Conservation (phyloP, 2,113 vertebrate species). For the Pampusana beccarii region DNA sequence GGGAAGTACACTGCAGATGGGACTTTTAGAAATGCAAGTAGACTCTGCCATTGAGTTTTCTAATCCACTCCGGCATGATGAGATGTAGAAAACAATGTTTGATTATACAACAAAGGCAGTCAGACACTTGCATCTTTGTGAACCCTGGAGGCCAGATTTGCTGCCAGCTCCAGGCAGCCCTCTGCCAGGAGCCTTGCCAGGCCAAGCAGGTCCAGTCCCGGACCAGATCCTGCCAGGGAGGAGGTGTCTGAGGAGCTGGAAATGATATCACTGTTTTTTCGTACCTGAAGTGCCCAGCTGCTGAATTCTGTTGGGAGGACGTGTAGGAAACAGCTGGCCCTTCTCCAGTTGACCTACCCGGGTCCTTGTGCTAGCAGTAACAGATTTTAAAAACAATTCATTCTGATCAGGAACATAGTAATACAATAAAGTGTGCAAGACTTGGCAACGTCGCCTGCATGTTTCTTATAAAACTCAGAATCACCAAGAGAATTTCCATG, state of each 20-base stretch:
- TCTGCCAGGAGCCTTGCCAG: not conserved
- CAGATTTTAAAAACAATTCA: not conserved
- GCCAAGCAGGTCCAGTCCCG: not conserved
- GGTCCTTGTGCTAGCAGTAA: not conserved
- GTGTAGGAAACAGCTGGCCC: not conserved
- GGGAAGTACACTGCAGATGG: not conserved
- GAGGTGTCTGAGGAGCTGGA: not conserved
- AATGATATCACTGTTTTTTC: not conserved
- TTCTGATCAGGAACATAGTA: not conserved
- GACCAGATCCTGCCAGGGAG: not conserved
- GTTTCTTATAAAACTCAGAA: not conserved
- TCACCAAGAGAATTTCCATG: not conserved
- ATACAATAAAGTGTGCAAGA: not conserved
- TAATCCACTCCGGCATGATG: not conserved
- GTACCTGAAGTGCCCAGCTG: not conserved
- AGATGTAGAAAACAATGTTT: not conserved
- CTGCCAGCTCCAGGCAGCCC: not conserved
- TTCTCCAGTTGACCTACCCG: not conserved
- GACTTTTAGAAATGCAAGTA: not conserved
- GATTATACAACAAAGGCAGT: not conserved
- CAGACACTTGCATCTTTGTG: not conserved
- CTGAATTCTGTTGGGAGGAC: not conserved
- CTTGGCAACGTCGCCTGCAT: not conserved
- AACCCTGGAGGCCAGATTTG: not conserved
- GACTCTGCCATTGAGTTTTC: not conserved